Conservation (phyloP, 2,888 invertebrate species). For the Catonia carolina region DNA sequence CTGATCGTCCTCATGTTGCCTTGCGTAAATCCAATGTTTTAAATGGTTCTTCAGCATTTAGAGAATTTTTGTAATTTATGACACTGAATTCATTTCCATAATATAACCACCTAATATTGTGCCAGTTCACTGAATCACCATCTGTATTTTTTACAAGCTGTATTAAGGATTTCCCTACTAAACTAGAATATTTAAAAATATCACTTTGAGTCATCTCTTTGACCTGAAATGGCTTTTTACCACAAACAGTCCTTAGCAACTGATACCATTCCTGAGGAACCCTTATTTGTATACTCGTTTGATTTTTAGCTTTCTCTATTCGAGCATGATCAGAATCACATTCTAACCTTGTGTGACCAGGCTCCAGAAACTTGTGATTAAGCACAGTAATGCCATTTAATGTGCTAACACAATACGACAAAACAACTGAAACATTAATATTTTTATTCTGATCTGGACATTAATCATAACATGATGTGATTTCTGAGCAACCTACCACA, state of each 20-base stretch:
- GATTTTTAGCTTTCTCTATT: neutral
- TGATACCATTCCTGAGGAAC: neutral
- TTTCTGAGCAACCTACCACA: too few relatives aligned
- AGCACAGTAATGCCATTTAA: neutral
- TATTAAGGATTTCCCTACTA: neutral
- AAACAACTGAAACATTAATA: neutral
- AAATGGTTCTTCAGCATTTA: neutral
- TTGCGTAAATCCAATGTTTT: neutral
- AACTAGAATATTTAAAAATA: neutral
- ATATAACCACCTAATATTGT: neutral
- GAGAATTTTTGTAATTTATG: neutral
- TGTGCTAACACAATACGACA: neutral
- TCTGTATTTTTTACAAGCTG: neutral
- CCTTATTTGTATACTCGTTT: neutral
- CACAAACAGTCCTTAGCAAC: neutral
- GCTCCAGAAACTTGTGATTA: neutral
- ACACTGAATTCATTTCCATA: neutral
- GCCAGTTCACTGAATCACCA: neutral
- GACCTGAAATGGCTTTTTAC: neutral
- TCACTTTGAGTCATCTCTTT: neutral
- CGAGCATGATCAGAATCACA: neutral
- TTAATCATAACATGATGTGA: neutral
- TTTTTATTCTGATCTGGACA: conserved; percentile 1
- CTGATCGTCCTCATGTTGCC: neutral
- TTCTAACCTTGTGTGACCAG: neutral